phyloP scores from a whole-genome alignment of 2,797 vertebrate species.

The Tauraco hartlaubi region DNA sequence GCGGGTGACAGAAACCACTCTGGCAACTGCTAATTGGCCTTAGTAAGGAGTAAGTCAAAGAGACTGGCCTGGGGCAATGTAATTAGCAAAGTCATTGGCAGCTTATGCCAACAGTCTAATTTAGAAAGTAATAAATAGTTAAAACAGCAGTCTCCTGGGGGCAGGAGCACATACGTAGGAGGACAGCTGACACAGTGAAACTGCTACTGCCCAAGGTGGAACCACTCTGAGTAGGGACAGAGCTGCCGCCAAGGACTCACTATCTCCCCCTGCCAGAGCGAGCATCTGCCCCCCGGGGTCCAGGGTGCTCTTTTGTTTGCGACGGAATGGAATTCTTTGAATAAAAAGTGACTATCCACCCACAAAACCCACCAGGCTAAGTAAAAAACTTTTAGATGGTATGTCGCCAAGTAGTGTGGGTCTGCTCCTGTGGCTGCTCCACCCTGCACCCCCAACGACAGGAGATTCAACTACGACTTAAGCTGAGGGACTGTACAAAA shows the following conservation, averaged over 20 bases:
- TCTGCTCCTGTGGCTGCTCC: neutral
- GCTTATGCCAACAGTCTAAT: constrained; percentile 61
- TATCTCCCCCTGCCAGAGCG: neutral
- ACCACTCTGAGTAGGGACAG: fast-evolving
- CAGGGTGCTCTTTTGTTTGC: neutral
- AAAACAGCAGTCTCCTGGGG: constrained; percentile 28
- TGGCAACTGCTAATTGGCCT: constrained; percentile 60
- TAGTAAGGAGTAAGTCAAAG: constrained; percentile 52
- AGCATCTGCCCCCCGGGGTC: fast-evolving
- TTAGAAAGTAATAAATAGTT: constrained; percentile 72
- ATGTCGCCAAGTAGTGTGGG: fast-evolving
- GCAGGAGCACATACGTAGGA: neutral
- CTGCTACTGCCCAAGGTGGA: neutral
- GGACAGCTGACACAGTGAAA: neutral
- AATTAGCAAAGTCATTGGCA: constrained; percentile 70
- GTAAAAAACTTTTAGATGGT: neutral
- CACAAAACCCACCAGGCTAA: neutral
- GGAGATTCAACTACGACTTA: neutral
- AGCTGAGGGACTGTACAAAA: neutral
- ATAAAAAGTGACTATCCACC: neutral
- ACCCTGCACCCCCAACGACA: neutral
- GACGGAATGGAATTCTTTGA: neutral
- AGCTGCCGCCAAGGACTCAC: neutral
- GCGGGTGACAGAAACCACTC: constrained; percentile 50
- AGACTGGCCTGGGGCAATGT: constrained; percentile 37